phyloP scores from a whole-genome alignment of 2,113 vertebrate genomes.

The Prinia subflava region DNA sequence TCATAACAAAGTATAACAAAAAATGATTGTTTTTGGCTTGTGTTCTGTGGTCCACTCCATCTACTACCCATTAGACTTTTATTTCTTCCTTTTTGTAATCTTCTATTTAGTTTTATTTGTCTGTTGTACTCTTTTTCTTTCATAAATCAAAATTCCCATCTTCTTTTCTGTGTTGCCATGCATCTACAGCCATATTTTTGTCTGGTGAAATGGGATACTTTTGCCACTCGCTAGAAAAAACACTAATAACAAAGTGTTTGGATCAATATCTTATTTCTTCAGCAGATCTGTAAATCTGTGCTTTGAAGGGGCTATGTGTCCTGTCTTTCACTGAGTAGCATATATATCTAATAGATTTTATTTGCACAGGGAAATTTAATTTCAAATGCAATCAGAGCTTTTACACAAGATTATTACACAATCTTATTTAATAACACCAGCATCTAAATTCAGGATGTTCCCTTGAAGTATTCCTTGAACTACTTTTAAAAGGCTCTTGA shows the following conservation, averaged over 20 bases:
- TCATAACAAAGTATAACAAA: not conserved
- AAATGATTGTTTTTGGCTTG: not conserved
- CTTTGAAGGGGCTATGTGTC: not conserved
- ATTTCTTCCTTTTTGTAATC: not conserved
- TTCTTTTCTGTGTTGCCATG: not conserved
- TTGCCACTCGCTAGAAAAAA: not conserved
- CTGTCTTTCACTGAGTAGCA: not conserved
- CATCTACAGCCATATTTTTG: not conserved
- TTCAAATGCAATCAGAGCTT: not conserved
- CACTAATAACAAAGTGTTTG: not conserved
- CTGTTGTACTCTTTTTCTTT: not conserved
- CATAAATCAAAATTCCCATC: not conserved
- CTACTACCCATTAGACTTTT: not conserved
- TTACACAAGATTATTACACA: not conserved
- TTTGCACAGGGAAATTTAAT: not conserved
- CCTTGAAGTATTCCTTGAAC: not conserved
- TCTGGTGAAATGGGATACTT: not conserved
- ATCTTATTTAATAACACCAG: not conserved
- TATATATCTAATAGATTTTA: not conserved
- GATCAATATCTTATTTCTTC: not conserved
- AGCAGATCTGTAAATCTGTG: not conserved
- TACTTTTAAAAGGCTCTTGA: not conserved
- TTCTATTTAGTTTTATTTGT: not conserved
- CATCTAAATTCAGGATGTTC: not conserved
- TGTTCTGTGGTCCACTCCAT: not conserved